Base-by-base conservation (phyloP, 1,140 invertebrate species). In the Liolophura sinensis region DNA sequence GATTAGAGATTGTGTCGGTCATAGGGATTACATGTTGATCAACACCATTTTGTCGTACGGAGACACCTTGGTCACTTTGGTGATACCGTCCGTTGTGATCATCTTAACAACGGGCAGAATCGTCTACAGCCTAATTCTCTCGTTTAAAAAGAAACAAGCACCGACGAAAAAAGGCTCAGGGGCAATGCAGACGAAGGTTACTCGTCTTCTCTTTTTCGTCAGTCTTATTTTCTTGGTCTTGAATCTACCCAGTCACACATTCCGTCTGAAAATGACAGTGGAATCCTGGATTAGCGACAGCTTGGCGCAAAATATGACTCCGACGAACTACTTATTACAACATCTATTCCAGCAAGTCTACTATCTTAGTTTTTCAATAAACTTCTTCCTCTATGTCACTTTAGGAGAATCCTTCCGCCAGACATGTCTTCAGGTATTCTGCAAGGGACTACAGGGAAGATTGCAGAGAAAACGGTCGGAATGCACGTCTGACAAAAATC, bases 331-430 rank as follows among this genome's bases (percentile, higher is more conserved):
- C 9, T 40, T 40, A 40, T 40, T 40, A 9, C 31, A 40, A 40
- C 31, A 40, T 40, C 9, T 85, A 63, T 81, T 78, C 65, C 88
- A 84, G 67, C 79, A 85, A 24, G 84, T 92, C 15, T 94, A 92
- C 82, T 88, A 92, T 73, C 90, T 90, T 15, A 93, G 93, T 81
- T 93, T 93, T 74, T 91, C 91, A 58, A 92, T 94, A 55, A 94
- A 94, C 86, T 93, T 94, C 80, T 85, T 91, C 20, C 85, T 94
- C 22, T 94, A 94, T 82, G 52, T 71, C 0, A 22, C 60, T 22
- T 77, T 64, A 62, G 73, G 75, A 1, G 60, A 70, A 24, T 74
- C 68, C 20, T 77, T 77, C 60, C 64, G 75, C n/a, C 64, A 67
- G 27, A 56, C 69, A 20, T 77, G 74, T 55, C 62, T 61, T 16